phyloP scores from a whole-genome alignment of 2,888 invertebrate species.

The Apamea crenata region DNA sequence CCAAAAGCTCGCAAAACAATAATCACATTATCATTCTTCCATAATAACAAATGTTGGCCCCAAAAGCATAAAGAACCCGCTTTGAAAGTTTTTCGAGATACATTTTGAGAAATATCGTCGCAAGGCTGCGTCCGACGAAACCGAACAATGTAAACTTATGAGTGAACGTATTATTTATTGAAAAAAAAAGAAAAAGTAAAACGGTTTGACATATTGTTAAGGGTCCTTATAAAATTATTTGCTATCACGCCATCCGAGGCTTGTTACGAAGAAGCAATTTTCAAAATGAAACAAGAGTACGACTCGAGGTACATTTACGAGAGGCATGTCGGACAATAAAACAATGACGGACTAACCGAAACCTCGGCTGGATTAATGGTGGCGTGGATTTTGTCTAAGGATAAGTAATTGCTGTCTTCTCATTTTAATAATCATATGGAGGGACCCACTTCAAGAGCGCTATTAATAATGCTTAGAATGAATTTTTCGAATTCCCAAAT shows the following conservation, averaged over 20 bases:
- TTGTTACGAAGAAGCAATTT: constrained; percentile 84
- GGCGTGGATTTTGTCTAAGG: constrained; percentile 78
- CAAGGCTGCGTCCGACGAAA: constrained; percentile 81
- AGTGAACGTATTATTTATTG: constrained; percentile 88
- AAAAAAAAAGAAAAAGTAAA: constrained; percentile 83
- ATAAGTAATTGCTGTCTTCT: constrained; percentile 83
- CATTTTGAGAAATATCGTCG: constrained; percentile 86
- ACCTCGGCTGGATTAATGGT: constrained; percentile 74
- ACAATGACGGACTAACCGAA: constrained; percentile 74
- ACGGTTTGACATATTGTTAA: constrained; percentile 89
- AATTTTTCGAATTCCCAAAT: constrained; percentile 90
- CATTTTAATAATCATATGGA: constrained; percentile 84
- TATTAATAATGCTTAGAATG: constrained; percentile 89
- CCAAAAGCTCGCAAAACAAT: constrained; percentile 88
- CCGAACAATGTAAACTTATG: constrained; percentile 89
- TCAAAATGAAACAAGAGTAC: constrained; percentile 79
- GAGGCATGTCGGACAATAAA: constrained; percentile 76
- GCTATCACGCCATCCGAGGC: constrained; percentile 88
- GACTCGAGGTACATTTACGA: constrained; percentile 74
- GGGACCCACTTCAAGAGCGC: constrained; percentile 83
- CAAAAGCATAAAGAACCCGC: constrained; percentile 88
- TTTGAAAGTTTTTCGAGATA: constrained; percentile 82
- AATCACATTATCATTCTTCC: constrained; percentile 90
- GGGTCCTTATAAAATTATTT: constrained; percentile 89
- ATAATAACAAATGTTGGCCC: constrained; percentile 88